phyloP scores from a whole-genome alignment of 2,888 invertebrate species.

The Nomada hirtipes region DNA sequence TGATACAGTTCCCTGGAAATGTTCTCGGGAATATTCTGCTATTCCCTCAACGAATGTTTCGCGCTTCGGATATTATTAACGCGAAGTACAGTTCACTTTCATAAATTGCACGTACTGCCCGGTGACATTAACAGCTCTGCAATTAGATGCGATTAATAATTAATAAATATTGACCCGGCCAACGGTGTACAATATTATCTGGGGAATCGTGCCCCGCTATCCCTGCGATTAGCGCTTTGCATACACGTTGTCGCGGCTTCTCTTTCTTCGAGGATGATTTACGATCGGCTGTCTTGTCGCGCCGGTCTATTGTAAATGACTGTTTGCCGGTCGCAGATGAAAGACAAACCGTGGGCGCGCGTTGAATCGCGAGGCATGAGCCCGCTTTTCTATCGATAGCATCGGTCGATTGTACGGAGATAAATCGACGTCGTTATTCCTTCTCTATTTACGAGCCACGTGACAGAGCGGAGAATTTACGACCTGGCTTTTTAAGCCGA shows the following conservation, averaged over 20 bases:
- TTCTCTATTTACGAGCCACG: background rate
- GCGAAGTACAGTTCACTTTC: too few species aligned
- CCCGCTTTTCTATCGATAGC: slow-evolving; percentile 14
- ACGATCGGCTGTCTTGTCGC: slow-evolving; percentile 27
- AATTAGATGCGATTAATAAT: slow-evolving; percentile 12
- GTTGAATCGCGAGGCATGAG: slow-evolving; percentile 13
- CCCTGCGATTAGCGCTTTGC: slow-evolving; percentile 46
- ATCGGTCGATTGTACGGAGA: background rate
- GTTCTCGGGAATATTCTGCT: background rate
- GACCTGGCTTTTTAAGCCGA: background rate
- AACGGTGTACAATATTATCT: slow-evolving; percentile 33
- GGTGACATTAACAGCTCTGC: background rate
- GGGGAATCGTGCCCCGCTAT: slow-evolving; percentile 28
- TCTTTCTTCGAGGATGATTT: slow-evolving; percentile 50
- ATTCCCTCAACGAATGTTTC: background rate
- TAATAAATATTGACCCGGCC: slow-evolving; percentile 59
- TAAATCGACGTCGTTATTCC: slow-evolving; percentile 15
- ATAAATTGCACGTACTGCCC: background rate
- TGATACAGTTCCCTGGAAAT: background rate
- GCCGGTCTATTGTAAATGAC: slow-evolving; percentile 29
- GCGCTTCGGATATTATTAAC: background rate
- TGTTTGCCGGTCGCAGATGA: slow-evolving; percentile 19
- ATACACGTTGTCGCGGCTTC: slow-evolving; percentile 30
- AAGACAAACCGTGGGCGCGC: slow-evolving; percentile 13
- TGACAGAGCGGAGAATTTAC: background rate